Evolutionary conservation across 2,888 invertebrate species (phyloP), one percentile per base, ranked within the genome.

Genomic region (Altica lythri): DNA sequence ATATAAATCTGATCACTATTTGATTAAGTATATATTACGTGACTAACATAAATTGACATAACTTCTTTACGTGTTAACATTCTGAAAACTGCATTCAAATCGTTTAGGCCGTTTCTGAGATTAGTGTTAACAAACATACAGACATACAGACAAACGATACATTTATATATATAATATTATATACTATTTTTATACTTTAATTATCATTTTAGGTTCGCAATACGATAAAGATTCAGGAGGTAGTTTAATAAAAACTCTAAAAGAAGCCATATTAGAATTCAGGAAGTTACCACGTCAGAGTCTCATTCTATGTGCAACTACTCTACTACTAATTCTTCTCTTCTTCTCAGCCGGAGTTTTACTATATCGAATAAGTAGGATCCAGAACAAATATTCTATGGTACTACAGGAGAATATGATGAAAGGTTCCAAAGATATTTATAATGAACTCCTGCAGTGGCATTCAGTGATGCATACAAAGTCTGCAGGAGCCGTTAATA

Each of bases 401-500:
- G 58, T 57, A 22, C 27, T 68, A 13, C 61, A 62, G 18, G 56
- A 60, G 19, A 55, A 45, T 18, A 19, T 55, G 30, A 50, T 56
- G 1, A 45, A 57, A 30, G 52, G 61, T 5, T 57, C 60, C 4
- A 84, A 85, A 61, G 80, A 83, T 62, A 78, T 83, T 45, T 88
- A 88, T 75, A 80, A 81, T 38, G 86, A 87, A 75, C 77, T 88
- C 56, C 77, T 87, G 38, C 80, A 84, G 54, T 88, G 86, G 85
- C 85, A 88, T 59, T 80, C 84, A 60, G 80, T 85, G 59, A 75
- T 89, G 66, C 88, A 88, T 79, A 82, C 85, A 38, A 85, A 86
- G 59, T 88, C 88, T 48, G 85, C 88, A 3, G 79, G 80, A 62
- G 88, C 89, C 67, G 82, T 89, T 62, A 86, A 88, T 75, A 83